A percentile compares a stretch with the other conserved stretches of the same genome.
Evolutionary conservation across 2,113 vertebrate species (phyloP).

Genomic region (Urocynchramus pylzowi): DNA sequence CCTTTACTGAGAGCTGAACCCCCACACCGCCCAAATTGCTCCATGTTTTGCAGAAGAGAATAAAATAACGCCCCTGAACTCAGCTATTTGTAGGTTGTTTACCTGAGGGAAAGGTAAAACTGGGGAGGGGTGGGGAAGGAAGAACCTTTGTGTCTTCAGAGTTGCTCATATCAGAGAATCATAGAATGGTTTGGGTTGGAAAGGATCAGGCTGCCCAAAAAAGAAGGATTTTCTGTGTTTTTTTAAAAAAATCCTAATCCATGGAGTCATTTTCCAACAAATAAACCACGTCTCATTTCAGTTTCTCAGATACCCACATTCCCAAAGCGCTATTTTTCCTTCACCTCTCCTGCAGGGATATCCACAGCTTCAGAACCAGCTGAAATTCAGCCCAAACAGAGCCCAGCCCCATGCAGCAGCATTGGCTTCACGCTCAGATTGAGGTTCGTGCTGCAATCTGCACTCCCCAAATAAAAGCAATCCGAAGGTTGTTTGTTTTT

Average conservation of each 20-base stretch:
- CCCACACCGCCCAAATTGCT: not conserved
- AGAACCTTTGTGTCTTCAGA: not conserved
- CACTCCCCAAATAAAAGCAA: not conserved
- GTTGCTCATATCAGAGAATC: not conserved
- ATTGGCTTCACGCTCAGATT: accelerated
- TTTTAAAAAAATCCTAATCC: accelerated
- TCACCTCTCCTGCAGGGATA: not conserved
- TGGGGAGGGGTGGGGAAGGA: not conserved
- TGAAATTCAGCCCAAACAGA: not conserved
- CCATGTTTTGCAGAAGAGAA: accelerated
- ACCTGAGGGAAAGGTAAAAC: not conserved
- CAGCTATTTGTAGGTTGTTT: not conserved
- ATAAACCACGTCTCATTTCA: not conserved
- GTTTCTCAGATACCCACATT: not conserved
- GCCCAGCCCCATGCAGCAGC: not conserved
- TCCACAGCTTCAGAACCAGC: not conserved
- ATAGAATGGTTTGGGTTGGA: too few species aligned
- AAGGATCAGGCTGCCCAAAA: not conserved
- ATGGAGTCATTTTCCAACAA: accelerated
- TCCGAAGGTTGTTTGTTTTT: constrained; percentile 2
- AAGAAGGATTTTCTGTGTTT: not conserved
- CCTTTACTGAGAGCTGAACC: not conserved
- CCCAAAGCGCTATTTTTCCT: not conserved
- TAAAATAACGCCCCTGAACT: not conserved
- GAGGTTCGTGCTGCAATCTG: accelerated